Conservation (phyloP, 2,113 vertebrate genomes). For the Tricholaema leucomelas region DNA sequence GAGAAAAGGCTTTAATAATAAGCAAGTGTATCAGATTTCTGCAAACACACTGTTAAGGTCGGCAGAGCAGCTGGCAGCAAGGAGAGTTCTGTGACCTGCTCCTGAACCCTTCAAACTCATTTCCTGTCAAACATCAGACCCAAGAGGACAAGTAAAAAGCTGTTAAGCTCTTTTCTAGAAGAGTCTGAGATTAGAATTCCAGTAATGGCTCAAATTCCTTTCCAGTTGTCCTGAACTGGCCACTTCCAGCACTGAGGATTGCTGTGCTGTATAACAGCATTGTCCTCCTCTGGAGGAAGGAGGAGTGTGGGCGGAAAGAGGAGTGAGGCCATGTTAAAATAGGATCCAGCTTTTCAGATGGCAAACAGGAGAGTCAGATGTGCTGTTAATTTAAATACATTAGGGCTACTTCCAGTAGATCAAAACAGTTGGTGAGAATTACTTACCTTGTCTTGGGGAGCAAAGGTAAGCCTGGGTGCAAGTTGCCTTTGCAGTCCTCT, state of each 20-base stretch:
- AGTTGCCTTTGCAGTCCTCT: not conserved
- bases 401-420: not conserved
- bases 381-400: not conserved
- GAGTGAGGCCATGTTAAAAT: slow-evolving; percentile 16
- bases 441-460: not conserved
- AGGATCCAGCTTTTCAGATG: slow-evolving; percentile 10
- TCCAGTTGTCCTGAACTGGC: slow-evolving; percentile 71
- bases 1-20: slow-evolving; percentile 74
- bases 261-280: not conserved
- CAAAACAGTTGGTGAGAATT: not conserved
- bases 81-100: slow-evolving; percentile 72
- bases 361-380: not conserved
- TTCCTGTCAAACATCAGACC: slow-evolving; percentile 80
- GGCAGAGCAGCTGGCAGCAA: slow-evolving; percentile 79
- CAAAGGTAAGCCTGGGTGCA: not conserved
- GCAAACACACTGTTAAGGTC: slow-evolving; percentile 81
- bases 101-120: slow-evolving; percentile 77
- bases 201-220: slow-evolving; percentile 82
- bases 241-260: slow-evolving; percentile 19
- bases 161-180: slow-evolving; percentile 71
- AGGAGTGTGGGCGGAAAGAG: not conserved
- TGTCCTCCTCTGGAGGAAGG: slow-evolving; percentile 8
- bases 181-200: slow-evolving; percentile 80
- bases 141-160: slow-evolving; percentile 74
- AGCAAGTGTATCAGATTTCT: slow-evolving; percentile 77